These are phyloP conservation scores for Hydroisotoma schaefferi DNA, from an alignment of 2,888 invertebrate species.

Conservation along the genomic window DNA sequence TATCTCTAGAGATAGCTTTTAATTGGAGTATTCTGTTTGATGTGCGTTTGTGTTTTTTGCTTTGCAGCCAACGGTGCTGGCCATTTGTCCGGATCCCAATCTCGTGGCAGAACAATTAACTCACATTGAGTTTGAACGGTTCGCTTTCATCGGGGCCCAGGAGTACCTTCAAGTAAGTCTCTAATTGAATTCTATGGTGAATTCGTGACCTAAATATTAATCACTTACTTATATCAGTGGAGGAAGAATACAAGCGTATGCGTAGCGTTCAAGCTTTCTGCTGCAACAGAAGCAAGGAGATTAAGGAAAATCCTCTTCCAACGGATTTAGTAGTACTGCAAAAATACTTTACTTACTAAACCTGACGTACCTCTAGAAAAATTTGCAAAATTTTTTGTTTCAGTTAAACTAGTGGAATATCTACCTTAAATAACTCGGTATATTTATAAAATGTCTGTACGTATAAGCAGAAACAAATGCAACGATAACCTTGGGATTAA, in stretches of 20 bases:
- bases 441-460: too few species aligned
- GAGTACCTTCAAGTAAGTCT: conserved; percentile 56
- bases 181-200: conserved; percentile 6
- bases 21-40: conserved; percentile 2
- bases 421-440: too few species aligned
- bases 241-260: conserved; percentile 6
- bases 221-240: neutral
- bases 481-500: too few species aligned
- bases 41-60: neutral
- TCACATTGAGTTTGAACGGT: conserved; percentile 58
- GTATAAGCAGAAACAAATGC: too few species aligned
- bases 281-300: too few species aligned
- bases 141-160: conserved; percentile 59
- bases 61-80: conserved; percentile 54
- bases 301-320: too few species aligned
- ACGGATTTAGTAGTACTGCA: too few species aligned
- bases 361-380: too few species aligned
- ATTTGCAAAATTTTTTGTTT: too few species aligned
- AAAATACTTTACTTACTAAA: too few species aligned
- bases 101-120: conserved; percentile 58
- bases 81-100: conserved; percentile 55
- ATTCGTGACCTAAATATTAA: conserved; percentile 27
- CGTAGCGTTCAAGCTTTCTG: too few species aligned
- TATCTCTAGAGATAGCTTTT: neutral
- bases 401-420: too few species aligned